Conservation (phyloP, 2,113 vertebrate species). For the Tupaia chinensis region DNA sequence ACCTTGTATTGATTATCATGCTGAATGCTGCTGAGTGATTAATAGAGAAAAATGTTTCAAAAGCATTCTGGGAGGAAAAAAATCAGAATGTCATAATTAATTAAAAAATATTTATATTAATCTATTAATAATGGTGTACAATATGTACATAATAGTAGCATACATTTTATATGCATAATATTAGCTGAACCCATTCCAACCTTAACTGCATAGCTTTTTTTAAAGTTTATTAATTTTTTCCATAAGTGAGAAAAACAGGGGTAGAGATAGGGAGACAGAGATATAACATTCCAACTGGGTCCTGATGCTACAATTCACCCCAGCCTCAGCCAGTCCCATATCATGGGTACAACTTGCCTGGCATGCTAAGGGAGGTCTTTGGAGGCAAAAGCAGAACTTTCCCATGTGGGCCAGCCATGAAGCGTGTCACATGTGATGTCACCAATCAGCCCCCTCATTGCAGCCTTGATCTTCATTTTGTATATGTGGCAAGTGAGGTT, state of each 20-base stretch:
- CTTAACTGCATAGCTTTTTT: background rate
- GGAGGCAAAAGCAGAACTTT: no score
- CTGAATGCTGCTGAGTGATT: background rate
- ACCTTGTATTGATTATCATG: background rate
- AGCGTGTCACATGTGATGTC: no score
- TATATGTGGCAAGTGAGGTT: background rate
- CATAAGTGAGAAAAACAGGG: no score
- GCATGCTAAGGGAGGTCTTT: no score
- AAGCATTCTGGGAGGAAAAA: background rate
- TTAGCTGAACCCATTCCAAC: background rate
- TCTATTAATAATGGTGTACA: background rate
- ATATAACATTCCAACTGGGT: no score
- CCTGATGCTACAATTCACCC: no score
- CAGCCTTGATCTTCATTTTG: background rate
- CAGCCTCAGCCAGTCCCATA: no score
- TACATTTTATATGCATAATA: background rate
- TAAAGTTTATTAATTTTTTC: no score
- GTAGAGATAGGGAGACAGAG: no score
- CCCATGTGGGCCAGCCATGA: no score
- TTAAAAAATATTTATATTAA: slow-evolving; percentile 1
- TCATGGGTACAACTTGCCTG: no score
- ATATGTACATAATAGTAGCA: background rate
- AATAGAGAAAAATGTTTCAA: background rate
- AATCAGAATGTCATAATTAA: background rate
- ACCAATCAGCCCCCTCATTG: background rate